phyloP scores from a whole-genome alignment of 1,140 invertebrate genomes.

The Drosophila paulistorum region DNA sequence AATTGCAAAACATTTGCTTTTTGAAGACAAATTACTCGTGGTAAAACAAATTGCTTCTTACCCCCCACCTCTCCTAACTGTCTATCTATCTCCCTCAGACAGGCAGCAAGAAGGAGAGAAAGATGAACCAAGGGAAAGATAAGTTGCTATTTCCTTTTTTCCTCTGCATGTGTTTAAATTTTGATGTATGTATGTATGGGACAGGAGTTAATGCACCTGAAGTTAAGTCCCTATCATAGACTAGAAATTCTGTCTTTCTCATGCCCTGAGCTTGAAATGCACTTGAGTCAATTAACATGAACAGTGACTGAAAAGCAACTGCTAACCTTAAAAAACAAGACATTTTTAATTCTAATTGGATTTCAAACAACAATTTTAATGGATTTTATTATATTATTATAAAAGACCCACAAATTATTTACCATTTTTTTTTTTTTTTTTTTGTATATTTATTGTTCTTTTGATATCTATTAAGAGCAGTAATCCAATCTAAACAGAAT shows the following conservation, averaged over 20 bases:
- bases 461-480: no score
- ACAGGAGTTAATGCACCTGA: conserved; percentile 27
- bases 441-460: no score
- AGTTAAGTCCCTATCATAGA: conserved; percentile 21
- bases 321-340: neutral
- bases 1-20: conserved; percentile 80
- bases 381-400: no score
- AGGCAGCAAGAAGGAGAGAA: neutral
- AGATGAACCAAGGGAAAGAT: neutral
- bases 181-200: conserved; percentile 28
- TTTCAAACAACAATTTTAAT: no score
- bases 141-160: conserved; percentile 26
- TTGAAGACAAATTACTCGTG: conserved; percentile 79
- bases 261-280: neutral
- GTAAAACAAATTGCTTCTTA: conserved; percentile 73
- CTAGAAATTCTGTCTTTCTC: no score
- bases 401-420: no score
- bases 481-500: no score
- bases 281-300: conserved; percentile 13
- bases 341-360: neutral
- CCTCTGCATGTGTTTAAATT: conserved; percentile 46
- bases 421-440: no score
- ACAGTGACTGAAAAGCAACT: conserved; percentile 19
- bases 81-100: conserved; percentile 15
- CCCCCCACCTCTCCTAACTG: conserved; percentile 15